phyloP scores from a whole-genome alignment of 2,113 vertebrate species.

The Cariama cristata region DNA sequence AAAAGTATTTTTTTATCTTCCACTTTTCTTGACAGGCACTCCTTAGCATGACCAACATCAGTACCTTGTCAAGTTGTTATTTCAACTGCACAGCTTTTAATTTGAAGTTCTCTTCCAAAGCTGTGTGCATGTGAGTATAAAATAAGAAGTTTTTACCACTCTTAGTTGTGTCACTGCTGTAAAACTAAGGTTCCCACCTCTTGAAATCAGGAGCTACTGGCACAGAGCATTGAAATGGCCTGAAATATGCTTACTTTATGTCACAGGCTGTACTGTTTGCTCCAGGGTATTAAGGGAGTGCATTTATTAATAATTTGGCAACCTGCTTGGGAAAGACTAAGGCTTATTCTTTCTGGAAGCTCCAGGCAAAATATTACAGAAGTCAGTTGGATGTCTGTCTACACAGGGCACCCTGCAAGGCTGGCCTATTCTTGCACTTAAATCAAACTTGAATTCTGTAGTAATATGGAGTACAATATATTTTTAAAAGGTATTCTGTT shows the following conservation, averaged over 20 bases:
- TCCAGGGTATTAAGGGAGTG: background rate
- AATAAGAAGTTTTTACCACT: background rate
- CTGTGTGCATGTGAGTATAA: background rate
- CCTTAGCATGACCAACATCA: background rate
- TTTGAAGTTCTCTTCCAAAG: background rate
- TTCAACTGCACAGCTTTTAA: background rate
- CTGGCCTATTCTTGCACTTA: background rate
- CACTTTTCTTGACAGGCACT: background rate
- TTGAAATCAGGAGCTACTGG: background rate
- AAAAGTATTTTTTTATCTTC: background rate
- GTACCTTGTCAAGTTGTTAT: background rate
- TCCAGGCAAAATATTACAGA: background rate
- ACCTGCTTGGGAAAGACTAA: slow-evolving; percentile 14
- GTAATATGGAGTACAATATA: background rate
- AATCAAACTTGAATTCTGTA: background rate
- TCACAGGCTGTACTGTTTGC: background rate
- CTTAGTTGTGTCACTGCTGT: background rate
- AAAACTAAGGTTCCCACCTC: background rate
- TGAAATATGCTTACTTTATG: background rate
- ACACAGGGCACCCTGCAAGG: background rate
- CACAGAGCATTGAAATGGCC: background rate
- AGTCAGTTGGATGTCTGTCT: background rate
- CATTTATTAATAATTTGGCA: background rate
- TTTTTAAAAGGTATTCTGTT: background rate
- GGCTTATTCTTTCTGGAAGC: background rate